Evolutionary conservation across 1,140 invertebrate species (phyloP).

Genomic region (Caenorhabditis tropicalis): DNA sequence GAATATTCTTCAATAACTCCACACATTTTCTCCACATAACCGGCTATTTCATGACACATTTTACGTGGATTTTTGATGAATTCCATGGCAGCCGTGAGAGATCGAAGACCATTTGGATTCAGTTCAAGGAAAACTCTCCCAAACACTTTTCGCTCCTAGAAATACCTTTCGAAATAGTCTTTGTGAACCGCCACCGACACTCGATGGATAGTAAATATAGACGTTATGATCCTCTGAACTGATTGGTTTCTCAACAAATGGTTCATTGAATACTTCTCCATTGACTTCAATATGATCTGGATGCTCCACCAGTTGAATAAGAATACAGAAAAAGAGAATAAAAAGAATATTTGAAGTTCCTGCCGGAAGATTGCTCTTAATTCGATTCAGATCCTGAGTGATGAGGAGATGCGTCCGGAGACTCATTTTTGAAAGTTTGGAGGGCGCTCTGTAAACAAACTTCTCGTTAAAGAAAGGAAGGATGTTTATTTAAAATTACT

Average conservation of each 20-base stretch:
- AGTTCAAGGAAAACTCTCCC: slow-evolving; percentile 80
- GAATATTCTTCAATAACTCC: slow-evolving; percentile 70
- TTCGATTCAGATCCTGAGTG: too few relatives aligned
- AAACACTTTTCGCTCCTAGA: too few relatives aligned
- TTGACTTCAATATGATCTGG: slow-evolving; percentile 99
- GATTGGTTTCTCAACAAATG: slow-evolving; percentile 97
- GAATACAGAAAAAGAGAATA: too few relatives aligned
- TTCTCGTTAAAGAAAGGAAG: too few relatives aligned
- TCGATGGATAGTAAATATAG: slow-evolving; percentile 98
- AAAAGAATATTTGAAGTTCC: too few relatives aligned
- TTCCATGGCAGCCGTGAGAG: slow-evolving; percentile 86
- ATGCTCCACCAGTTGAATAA: slow-evolving; percentile 90
- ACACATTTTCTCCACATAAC: slow-evolving; percentile 68
- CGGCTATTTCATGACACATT: slow-evolving; percentile 80
- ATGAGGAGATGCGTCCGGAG: too few relatives aligned
- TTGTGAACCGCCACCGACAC: slow-evolving; percentile 94
- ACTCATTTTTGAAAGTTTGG: too few relatives aligned
- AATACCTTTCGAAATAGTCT: slow-evolving; percentile 90
- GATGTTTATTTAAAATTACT: too few relatives aligned
- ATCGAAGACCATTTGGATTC: slow-evolving; percentile 86
- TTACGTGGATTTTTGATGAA: slow-evolving; percentile 94
- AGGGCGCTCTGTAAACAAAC: too few relatives aligned
- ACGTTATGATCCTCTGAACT: slow-evolving; percentile 99
- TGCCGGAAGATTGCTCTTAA: too few relatives aligned
- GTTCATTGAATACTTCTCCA: slow-evolving; percentile 92